Evolutionary conservation across 2,113 vertebrate species (phyloP).

Genomic region (Macroglossus sobrinus): DNA sequence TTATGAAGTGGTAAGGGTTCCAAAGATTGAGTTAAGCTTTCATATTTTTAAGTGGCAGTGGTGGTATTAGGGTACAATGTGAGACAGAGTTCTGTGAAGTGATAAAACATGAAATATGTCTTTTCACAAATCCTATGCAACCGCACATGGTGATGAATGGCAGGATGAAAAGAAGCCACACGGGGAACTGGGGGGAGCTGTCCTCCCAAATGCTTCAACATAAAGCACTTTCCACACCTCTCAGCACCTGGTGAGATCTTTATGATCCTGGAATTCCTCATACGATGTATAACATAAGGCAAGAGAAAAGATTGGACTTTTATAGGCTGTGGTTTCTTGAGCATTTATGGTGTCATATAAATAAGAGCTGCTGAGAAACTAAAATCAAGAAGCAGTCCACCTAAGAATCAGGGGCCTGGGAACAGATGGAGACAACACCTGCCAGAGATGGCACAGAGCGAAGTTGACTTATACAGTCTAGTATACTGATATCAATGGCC

Average conservation of each 20-base stretch:
- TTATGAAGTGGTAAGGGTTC: background rate
- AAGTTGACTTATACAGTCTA: conserved; percentile 62
- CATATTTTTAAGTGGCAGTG: background rate
- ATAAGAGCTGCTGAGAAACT: conserved; percentile 55
- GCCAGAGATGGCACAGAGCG: conserved; percentile 62
- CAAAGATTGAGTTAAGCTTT: background rate
- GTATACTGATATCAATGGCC: background rate
- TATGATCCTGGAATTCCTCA: conserved; percentile 39
- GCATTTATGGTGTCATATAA: conserved; percentile 39
- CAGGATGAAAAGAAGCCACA: conserved; percentile 52
- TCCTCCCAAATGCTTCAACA: conserved; percentile 51
- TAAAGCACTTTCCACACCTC: background rate
- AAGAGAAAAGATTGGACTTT: conserved; percentile 26
- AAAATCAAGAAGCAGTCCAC: conserved; percentile 29
- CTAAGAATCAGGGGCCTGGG: conserved; percentile 57
- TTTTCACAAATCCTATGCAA: conserved; percentile 46
- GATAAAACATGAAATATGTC: background rate
- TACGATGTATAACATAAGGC: conserved; percentile 28
- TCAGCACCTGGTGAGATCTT: conserved; percentile 60
- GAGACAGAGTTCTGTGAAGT: background rate
- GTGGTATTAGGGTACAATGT: background rate
- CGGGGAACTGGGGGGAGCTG: conserved; percentile 15
- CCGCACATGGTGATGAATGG: conserved; percentile 52
- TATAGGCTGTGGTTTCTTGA: conserved; percentile 54
- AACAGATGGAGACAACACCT: conserved; percentile 66